A percentile compares a stretch with the other conserved stretches of the same genome.
phyloP scores from a whole-genome alignment of 2,888 invertebrate species.

The Orthosia cruda region DNA sequence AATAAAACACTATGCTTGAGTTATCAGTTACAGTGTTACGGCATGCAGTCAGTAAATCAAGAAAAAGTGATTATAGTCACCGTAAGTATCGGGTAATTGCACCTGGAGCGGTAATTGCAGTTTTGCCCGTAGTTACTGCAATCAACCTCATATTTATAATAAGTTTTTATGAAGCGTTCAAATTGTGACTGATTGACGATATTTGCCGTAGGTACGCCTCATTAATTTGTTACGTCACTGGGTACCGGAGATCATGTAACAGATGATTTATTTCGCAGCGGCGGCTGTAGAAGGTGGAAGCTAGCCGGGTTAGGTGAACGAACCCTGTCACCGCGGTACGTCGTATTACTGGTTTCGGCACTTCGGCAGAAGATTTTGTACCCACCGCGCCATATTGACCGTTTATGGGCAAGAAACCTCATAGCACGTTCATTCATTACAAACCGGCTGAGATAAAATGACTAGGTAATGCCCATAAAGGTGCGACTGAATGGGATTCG shows the following conservation, averaged over 20 bases:
- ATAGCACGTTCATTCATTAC: constrained; percentile 78
- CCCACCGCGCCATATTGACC: constrained; percentile 81
- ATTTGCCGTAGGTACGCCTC: constrained; percentile 71
- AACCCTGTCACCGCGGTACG: constrained; percentile 86
- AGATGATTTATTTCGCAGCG: constrained; percentile 85
- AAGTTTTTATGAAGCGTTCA: constrained; percentile 52
- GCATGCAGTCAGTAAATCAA: constrained; percentile 58
- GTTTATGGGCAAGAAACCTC: constrained; percentile 84
- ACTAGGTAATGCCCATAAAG: constrained; percentile 60
- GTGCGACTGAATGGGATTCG: constrained; percentile 60
- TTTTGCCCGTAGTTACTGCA: constrained; percentile 56
- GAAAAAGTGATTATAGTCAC: constrained; percentile 62
- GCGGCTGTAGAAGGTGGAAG: constrained; percentile 62
- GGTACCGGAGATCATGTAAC: constrained; percentile 76
- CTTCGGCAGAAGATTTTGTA: constrained; percentile 83
- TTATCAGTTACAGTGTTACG: constrained; percentile 56
- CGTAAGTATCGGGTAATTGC: constrained; percentile 62
- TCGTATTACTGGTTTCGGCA: constrained; percentile 87
- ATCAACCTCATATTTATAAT: constrained; percentile 59
- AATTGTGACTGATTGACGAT: constrained; percentile 64
- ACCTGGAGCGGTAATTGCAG: constrained; percentile 56
- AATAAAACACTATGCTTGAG: constrained; percentile 31
- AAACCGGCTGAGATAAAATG: constrained; percentile 66
- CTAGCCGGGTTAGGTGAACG: constrained; percentile 87
- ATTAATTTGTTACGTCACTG: constrained; percentile 80